Base-by-base conservation (phyloP, 2,797 vertebrate species). In the Cuniculus paca region DNA sequence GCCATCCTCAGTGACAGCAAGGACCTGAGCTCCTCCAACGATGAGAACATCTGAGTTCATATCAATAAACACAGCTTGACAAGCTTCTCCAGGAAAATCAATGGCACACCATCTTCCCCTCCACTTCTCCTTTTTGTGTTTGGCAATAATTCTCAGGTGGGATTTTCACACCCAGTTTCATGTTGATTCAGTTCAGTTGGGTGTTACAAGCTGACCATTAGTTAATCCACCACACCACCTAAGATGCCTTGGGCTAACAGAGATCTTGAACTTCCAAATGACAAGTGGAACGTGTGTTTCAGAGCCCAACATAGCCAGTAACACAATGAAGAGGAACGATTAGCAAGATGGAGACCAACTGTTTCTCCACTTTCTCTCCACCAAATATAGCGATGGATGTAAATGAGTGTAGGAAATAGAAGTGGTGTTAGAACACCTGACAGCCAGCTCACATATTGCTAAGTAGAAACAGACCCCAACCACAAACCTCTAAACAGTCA, bases 391-490 rank as follows among this genome's bases (percentile, higher is more conserved):
- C 92, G 56, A 45, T 0, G 8, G 22, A 42, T 2, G 7, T 48
- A 42, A 79, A 84, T 22, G 58, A 82, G 0, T 12, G 14, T 7
- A 68, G 17, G 45, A 90, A 81, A 5, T 42, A 48, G 7, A 3
- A 60, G 20, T 24, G 65, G 56, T 17, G 22, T n/a, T 39, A 42
- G 36, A 79, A 52, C 26, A 60, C 0, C 31, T 56, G 80, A 56
- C 24, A 31, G n/a, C 14, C 24, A 65, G 63, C 20, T 0, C 16
- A 36, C 16, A 0, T 4, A 12, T 1, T 31, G 9, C 75, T 16
- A 65, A 34, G 10, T 72, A 4, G 54, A 72, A 78, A 60, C 6
- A 34, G 70, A 19, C 31, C 54, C 54, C 12, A 13, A 48, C 48
- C 39, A 48, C 2, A 5, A 90, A 9, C 6, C 5, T 16, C 36